These are phyloP conservation scores for Promerops cafer DNA, from an alignment of 2,113 vertebrate genomes.

Conservation along the genomic window DNA sequence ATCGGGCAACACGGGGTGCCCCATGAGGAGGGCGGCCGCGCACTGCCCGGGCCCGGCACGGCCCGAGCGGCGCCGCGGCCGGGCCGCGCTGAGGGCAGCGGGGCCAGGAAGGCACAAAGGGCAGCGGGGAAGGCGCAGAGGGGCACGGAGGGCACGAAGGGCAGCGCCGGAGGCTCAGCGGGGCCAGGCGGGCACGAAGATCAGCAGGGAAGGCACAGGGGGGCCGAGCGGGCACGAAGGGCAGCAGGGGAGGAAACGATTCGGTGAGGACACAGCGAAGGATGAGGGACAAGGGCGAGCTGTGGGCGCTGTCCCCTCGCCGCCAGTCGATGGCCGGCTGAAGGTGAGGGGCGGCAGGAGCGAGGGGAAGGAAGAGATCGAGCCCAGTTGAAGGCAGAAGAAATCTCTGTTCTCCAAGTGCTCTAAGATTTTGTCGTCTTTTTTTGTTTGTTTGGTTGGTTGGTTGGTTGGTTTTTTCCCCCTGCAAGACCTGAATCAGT, in stretches of 20 bases:
- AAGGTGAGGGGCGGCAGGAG: accelerated
- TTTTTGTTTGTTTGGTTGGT: not conserved
- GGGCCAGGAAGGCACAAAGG: not conserved
- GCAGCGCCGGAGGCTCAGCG: accelerated
- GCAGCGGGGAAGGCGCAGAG: accelerated
- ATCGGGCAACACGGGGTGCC: accelerated
- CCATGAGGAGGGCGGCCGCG: accelerated
- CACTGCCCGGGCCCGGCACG: accelerated
- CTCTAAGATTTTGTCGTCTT: not conserved
- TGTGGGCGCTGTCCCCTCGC: accelerated
- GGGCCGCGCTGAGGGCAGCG: not conserved
- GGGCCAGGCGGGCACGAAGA: too few relatives aligned
- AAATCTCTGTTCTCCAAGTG: not conserved
- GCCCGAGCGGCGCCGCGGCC: not conserved
- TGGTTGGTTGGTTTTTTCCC: too few relatives aligned
- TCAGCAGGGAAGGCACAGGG: accelerated
- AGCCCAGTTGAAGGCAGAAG: not conserved
- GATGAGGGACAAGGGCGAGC: not conserved
- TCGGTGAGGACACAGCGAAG: accelerated
- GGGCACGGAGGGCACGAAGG: accelerated
- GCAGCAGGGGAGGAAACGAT: accelerated
- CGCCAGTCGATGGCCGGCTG: accelerated
- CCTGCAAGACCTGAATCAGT: not conserved
- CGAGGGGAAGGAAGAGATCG: accelerated
- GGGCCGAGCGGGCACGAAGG: accelerated